A percentile compares a stretch with the other conserved stretches of the same genome.
Evolutionary conservation across 2,888 invertebrate genomes (phyloP).

Genomic region (Calliphora vomitoria): DNA sequence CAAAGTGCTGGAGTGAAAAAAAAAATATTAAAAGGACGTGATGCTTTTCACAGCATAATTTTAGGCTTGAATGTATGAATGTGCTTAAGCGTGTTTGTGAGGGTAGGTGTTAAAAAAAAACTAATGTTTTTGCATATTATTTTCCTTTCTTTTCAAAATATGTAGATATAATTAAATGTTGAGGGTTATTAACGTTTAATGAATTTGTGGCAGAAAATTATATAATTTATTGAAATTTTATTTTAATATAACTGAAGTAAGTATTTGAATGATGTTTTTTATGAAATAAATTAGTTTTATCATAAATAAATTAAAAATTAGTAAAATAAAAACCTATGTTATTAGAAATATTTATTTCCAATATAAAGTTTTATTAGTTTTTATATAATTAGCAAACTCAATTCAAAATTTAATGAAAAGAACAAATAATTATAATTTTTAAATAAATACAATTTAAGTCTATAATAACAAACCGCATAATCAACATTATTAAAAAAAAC

Average conservation of each 20-base stretch:
- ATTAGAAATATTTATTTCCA: too few species aligned
- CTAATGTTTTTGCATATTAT: too few species aligned
- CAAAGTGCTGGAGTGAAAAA: background rate
- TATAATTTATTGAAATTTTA: background rate
- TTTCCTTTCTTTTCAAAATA: constrained; percentile 18
- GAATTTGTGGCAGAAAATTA: background rate
- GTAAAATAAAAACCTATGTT: too few species aligned
- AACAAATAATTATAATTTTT: constrained; percentile 2
- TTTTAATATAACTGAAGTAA: background rate
- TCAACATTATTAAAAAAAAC: background rate
- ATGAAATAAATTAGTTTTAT: too few species aligned
- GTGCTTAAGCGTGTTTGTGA: background rate
- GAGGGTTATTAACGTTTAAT: constrained; percentile 10
- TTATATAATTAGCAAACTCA: background rate
- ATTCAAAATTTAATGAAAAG: background rate
- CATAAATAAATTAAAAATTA: too few species aligned
- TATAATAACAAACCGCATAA: constrained; percentile 16
- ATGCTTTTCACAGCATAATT: constrained; percentile 59
- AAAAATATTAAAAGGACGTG: constrained; percentile 46
- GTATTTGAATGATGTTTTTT: too few species aligned
- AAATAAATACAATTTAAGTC: background rate
- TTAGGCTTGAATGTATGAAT: background rate
- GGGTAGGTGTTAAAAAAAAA: constrained; percentile 12
- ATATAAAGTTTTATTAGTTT: too few species aligned
- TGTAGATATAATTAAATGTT: constrained; percentile 50